Conservation (phyloP, 1,140 invertebrate genomes). For the Triops cancriformis region DNA sequence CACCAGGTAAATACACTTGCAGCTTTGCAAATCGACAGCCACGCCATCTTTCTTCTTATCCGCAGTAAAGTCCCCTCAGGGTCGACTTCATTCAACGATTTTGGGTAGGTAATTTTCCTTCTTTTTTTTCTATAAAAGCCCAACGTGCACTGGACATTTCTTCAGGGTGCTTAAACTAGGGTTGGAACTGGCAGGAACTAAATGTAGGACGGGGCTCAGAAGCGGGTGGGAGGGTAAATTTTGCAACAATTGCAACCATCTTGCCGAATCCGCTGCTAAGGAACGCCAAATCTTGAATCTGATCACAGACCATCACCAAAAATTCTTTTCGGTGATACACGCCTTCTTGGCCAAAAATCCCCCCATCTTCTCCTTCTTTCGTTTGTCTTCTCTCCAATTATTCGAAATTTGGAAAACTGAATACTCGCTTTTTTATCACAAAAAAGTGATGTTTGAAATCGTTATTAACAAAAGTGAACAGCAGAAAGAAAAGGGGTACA, state of each 20-base stretch:
- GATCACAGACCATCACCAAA: constrained; percentile 4
- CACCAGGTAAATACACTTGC: not conserved
- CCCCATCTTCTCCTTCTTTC: not conserved
- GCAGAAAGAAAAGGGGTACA: not conserved
- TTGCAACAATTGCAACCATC: too few relatives aligned
- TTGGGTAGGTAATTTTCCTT: too few relatives aligned
- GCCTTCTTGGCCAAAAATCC: not conserved
- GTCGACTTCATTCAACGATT: too few relatives aligned
- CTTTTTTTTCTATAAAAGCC: not conserved
- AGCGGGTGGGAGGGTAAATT: too few relatives aligned
- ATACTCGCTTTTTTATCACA: constrained; percentile 2
- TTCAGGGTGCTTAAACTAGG: not conserved
- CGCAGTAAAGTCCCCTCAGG: too few relatives aligned
- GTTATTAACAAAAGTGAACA: not conserved
- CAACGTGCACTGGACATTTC: not conserved
- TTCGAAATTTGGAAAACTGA: not conserved
- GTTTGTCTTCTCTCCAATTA: not conserved
- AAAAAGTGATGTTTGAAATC: not conserved
- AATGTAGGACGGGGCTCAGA: not conserved
- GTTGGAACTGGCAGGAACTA: not conserved
- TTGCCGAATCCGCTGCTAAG: not conserved
- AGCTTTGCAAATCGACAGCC: not conserved
- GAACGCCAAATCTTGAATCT: not conserved
- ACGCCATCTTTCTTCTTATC: not conserved
- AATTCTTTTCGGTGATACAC: not conserved